A percentile compares a stretch with the other conserved stretches of the same genome.
Evolutionary conservation across 2,888 invertebrate genomes (phyloP).

Genomic region (Heliconius ethilla): DNA sequence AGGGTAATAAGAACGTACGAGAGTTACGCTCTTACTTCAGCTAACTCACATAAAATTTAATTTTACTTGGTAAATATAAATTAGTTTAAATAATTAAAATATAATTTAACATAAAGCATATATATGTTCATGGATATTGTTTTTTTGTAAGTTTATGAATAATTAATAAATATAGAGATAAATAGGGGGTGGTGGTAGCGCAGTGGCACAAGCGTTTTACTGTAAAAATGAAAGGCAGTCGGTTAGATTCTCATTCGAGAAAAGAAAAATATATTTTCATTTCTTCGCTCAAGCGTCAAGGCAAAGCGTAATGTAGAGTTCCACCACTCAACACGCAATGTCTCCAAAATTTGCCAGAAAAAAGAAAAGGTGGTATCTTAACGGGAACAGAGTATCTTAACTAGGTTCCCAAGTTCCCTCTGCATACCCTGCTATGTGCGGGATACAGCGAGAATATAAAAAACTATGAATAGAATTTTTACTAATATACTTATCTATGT

Average conservation of each 20-base stretch:
- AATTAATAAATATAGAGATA: no score
- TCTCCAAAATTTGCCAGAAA: no score
- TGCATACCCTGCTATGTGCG: no score
- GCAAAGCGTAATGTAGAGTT: no score
- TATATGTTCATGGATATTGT: neutral
- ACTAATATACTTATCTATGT: no score
- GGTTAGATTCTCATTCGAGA: neutral
- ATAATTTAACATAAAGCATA: neutral
- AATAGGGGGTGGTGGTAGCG: no score
- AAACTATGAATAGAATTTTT: neutral
- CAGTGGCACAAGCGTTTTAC: neutral
- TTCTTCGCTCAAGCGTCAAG: no score
- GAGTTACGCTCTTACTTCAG: slow-evolving; percentile 12
- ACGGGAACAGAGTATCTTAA: no score
- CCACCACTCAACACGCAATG: no score
- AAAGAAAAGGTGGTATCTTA: no score
- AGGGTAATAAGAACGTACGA: slow-evolving; percentile 21
- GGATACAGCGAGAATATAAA: neutral
- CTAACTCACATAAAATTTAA: slow-evolving; percentile 16
- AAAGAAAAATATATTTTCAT: no score
- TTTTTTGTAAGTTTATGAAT: neutral
- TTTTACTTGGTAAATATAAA: slow-evolving; percentile 20
- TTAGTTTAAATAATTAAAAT: neutral
- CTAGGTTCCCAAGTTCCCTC: no score
- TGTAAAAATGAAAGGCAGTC: neutral